phyloP scores from a whole-genome alignment of 2,888 invertebrate species.

The Pollenia angustigena region DNA sequence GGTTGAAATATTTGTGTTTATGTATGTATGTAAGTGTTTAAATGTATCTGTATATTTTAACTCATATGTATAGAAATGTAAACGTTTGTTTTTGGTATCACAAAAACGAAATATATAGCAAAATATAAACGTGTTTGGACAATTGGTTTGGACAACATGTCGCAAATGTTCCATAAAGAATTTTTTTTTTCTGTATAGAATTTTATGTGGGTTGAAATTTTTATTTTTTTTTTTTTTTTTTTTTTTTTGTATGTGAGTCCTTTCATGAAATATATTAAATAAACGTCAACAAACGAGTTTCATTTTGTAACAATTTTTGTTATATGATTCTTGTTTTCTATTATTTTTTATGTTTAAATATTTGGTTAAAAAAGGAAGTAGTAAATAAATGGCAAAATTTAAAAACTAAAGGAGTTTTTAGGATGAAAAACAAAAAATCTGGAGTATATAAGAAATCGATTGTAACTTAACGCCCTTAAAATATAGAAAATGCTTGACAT shows the following conservation, averaged over 20 bases:
- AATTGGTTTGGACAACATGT: conserved; percentile 45
- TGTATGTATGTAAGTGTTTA: background rate
- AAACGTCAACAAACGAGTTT: conserved; percentile 48
- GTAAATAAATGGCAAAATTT: too few species aligned
- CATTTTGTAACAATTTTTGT: conserved; percentile 43
- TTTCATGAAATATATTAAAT: background rate
- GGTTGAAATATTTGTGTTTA: background rate
- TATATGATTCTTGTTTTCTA: conserved; percentile 12
- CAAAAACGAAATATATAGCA: conserved; percentile 12
- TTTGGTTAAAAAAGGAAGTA: background rate
- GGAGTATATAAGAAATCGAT: too few species aligned
- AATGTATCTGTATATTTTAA: background rate
- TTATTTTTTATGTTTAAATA: conserved; percentile 1
- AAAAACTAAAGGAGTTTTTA: too few species aligned
- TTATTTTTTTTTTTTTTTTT: too few species aligned
- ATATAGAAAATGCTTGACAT: too few species aligned
- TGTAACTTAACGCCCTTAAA: too few species aligned
- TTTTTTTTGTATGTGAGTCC: background rate
- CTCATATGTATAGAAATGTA: background rate
- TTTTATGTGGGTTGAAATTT: conserved; percentile 17
- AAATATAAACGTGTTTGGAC: conserved; percentile 25
- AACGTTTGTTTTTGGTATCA: background rate
- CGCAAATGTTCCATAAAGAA: conserved; percentile 59
- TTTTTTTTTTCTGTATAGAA: conserved; percentile 35
- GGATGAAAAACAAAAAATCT: too few species aligned